Base-by-base conservation (phyloP, 2,888 invertebrate species). In the Scelioninae gen. 1 region DNA sequence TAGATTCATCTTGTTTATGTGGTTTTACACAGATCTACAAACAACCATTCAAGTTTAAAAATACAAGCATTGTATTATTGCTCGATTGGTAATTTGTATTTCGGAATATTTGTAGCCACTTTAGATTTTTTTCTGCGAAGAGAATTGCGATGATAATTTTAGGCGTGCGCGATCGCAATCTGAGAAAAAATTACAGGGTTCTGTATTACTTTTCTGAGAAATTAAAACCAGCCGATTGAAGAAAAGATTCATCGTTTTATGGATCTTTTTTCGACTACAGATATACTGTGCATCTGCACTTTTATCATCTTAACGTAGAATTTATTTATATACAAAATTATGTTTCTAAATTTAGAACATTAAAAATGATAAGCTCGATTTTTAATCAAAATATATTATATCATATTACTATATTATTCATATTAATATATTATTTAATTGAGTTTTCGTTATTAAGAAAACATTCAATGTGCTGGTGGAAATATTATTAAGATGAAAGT, bases 181-280 rank as follows among this genome's bases (percentile, higher is more conserved):
- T 56, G 63, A 56, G 31, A 76, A 72, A 58, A 76, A 76, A 76
- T 76, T 76, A 51, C 56, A 76, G 66, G 66, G 49, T 60, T 31
- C 9, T 8, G 38, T 60, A 75, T 65, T 55, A 56, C 31, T 58
- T 65, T 65, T 58, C 47, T 15, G 13, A 43, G 63, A 74, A 74
- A 51, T 8, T 63, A 45, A 29, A 60, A 29, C 11, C 32, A 55
- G 15, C 9, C 51, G 40, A 53, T 53, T 43, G 23, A 49, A 13
- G 10, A 51, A 23, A 38, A 6, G 47, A 47, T 47, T 47, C 47
- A 47, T 5, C 13, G 15, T 16, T 47, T 47, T 16, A 15, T 16
- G 11, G 47, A 47, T 15, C 11, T 43, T 43, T 43, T 40, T 8
- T 40, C 3, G 10, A 40, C 40, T 11, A 3, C 11, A 10, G 8